These are phyloP conservation scores for Accipiter badius DNA, from an alignment of 2,797 vertebrate species.

Conservation along the genomic window DNA sequence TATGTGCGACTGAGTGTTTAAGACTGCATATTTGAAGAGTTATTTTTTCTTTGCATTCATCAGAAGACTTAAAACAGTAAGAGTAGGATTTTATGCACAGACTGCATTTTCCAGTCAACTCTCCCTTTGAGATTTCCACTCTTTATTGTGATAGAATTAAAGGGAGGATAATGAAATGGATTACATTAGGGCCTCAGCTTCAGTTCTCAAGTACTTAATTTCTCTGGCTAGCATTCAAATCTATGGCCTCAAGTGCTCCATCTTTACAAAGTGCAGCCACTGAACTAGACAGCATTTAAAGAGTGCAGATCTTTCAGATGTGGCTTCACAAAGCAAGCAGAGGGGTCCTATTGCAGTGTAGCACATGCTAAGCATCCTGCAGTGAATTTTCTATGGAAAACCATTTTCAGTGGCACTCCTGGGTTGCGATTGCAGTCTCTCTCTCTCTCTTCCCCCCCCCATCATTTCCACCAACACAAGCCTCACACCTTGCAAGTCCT, in stretches of 20 bases:
- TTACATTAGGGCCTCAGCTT: not conserved
- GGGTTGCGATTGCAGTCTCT: not conserved
- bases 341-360: not conserved
- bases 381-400: not conserved
- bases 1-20: not conserved
- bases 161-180: not conserved
- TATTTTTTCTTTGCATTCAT: not conserved
- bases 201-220: conserved; percentile 2
- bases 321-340: not conserved
- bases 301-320: not conserved
- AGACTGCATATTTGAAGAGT: not conserved
- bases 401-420: not conserved
- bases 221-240: conserved; percentile 62
- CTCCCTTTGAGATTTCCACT: not conserved
- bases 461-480: not conserved
- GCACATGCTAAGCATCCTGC: not conserved
- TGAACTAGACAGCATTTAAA: not conserved
- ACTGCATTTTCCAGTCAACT: not conserved
- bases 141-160: not conserved
- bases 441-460: accelerated
- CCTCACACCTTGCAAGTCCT: not conserved
- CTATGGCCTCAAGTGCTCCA: not conserved
- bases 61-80: not conserved
- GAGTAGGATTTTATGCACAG: not conserved
- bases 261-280: not conserved